Evolutionary conservation across 2,888 invertebrate genomes (phyloP).

Genomic region (Alviniconcha strummeri): DNA sequence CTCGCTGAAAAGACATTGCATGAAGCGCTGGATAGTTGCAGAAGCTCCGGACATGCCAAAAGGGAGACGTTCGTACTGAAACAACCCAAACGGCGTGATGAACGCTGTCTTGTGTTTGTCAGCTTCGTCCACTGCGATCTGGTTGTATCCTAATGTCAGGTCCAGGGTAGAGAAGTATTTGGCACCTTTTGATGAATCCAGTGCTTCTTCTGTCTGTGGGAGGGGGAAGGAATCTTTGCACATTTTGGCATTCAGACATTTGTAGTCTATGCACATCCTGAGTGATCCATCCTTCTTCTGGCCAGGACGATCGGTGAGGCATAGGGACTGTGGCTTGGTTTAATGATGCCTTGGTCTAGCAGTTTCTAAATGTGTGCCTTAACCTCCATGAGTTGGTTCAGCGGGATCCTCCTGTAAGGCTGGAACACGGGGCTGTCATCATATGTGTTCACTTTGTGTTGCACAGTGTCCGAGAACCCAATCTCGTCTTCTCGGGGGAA

Average conservation of each 20-base stretch:
- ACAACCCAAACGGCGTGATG: slow-evolving; percentile 22
- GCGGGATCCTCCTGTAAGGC: too few relatives aligned
- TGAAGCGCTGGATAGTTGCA: slow-evolving; percentile 17
- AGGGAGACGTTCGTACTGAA: neutral
- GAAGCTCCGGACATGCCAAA: slow-evolving; percentile 15
- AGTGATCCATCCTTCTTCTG: slow-evolving; percentile 13
- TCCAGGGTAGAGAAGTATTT: slow-evolving; percentile 26
- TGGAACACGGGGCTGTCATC: too few relatives aligned
- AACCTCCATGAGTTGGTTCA: too few relatives aligned
- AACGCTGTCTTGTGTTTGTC: slow-evolving; percentile 10
- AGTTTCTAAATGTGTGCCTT: too few relatives aligned
- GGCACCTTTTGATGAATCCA: slow-evolving; percentile 1
- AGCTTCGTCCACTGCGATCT: slow-evolving; percentile 3
- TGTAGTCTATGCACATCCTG: neutral
- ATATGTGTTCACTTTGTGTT: neutral
- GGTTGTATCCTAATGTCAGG: slow-evolving; percentile 21
- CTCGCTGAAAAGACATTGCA: neutral
- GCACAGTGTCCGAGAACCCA: slow-evolving; percentile 9
- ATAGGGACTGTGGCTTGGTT: too few relatives aligned
- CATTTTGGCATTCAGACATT: slow-evolving; percentile 8
- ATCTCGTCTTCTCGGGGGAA: neutral
- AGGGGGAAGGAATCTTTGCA: slow-evolving; percentile 6
- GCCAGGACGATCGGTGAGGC: too few relatives aligned
- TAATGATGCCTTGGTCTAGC: too few relatives aligned
- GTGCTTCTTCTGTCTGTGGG: neutral